Evolutionary conservation across 2,888 invertebrate species (phyloP), one percentile per base, ranked within the genome.

Genomic region (Steinernema scapterisci): DNA sequence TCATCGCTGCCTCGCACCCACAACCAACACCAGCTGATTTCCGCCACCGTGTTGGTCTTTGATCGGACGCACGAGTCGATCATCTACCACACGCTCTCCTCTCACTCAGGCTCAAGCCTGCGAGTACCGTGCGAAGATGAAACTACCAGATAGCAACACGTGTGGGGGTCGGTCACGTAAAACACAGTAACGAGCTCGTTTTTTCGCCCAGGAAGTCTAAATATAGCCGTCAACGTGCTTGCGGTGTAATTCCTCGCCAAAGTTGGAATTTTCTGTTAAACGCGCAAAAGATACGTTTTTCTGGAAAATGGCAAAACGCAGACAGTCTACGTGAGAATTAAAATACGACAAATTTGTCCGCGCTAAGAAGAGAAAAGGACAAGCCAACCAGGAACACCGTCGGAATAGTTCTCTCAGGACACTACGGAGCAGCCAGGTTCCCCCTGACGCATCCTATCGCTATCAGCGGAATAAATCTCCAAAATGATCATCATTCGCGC

Each of bases 401-500:
- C 9, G 38, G 9, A 38, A 38, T 38, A 3, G 38, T 38, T 38
- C 38, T 38, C 38, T 38, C 38, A 38, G 38, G 38, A 38, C 38
- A 38, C 38, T 6, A 38, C 9, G 38, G 38, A 38, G 9, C 38
- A 38, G 38, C 38, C 52, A 52, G 52, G 52, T 52, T 52, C 21
- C 52, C 21, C 7, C 19, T n/a, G 63, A 25, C 23, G 25, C 21
- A 63, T 54, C 23, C 25, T 63, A 63, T 63, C 63, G 38, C 63
- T 63, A 63, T 63, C 63, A 63, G 63, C 63, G 31, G 9, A 63
- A 63, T 38, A 63, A 63, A 63, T 63, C 63, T 63, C 27, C 27
- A 11, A 31, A 25, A 63, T 63, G 63, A 63, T 63, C 63, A 63
- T 63, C 63, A 63, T 25, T 16, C 27, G 25, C 27, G 25, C 63